These are phyloP conservation scores for Phortica magna DNA, from an alignment of 2,888 invertebrate genomes.

Conservation along the genomic window DNA sequence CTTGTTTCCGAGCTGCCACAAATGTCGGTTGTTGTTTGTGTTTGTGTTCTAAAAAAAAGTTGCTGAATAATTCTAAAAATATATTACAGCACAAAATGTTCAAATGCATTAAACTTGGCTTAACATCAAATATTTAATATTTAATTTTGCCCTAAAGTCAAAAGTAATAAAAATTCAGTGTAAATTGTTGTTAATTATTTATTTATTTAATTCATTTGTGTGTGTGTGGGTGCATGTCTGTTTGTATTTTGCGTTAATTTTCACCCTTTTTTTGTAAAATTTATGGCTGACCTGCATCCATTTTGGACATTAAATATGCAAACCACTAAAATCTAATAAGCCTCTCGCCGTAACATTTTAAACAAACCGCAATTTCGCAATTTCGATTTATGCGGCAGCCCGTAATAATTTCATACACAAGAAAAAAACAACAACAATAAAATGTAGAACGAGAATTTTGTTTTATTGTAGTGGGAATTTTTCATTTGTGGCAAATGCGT, in stretches of 20 bases:
- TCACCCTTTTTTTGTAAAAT: background rate
- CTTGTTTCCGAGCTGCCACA: background rate
- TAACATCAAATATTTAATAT: background rate
- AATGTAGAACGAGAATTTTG: background rate
- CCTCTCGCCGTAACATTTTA: background rate
- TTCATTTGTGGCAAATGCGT: too few relatives aligned
- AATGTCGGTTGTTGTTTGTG: conserved; percentile 28
- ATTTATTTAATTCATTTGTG: conserved; percentile 54
- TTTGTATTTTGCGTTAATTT: background rate
- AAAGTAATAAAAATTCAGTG: conserved; percentile 41
- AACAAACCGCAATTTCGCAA: conserved; percentile 8
- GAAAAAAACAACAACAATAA: too few relatives aligned
- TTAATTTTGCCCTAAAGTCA: background rate
- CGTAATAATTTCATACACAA: background rate
- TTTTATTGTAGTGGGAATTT: background rate
- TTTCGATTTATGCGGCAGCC: background rate
- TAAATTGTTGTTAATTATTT: conserved; percentile 55
- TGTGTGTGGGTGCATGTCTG: background rate
- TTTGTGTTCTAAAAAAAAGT: background rate
- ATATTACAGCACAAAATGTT: too few relatives aligned
- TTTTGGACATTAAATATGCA: conserved; percentile 12
- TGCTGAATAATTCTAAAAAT: too few relatives aligned
- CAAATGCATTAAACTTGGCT: too few relatives aligned
- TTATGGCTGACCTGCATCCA: background rate
- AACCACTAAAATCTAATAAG: conserved; percentile 8